Evolutionary conservation across 2,797 vertebrate genomes (phyloP), one percentile per base, ranked within the genome.

Genomic region (Sebastes itinus): DNA sequence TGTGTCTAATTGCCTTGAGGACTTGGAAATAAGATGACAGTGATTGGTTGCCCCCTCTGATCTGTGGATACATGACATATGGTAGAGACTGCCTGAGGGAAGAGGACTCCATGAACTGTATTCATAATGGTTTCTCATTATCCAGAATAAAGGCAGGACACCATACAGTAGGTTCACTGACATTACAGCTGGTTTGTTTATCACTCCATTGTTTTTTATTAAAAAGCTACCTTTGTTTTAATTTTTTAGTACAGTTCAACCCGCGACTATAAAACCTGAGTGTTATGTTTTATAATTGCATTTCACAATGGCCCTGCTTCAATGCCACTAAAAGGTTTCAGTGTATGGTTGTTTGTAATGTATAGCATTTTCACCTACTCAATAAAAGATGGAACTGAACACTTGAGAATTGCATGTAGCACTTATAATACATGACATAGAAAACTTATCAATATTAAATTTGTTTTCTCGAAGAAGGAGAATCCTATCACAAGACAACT

Each of bases 11-110:
- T 2, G 72, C 82, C 67, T 80, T 11, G 18, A 82, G 85, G 66
- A 68, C 38, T 55, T 72, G 32, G 68, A 85, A 75, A 75, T 74
- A 72, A 87, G 71, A 82, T 87, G 87, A 84, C 90, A 88, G 78
- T 79, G 78, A 91, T 60, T 84, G 82, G 84, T 76, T 59, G 56
- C 65, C 27, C 59, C 22, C 58, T 87, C 66, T 81, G 82, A 91
- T 90, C 71, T 78, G 63, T 66, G 66, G 55, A 81, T 87, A 38
- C 63, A 74, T 81, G 71, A 69, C 89, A 93, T 92, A 84, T 82
- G 84, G 79, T 77, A 55, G 59, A 25, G 59, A 70, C 22, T 35
- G 89, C 84, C 89, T 84, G 52, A 79, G 75, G 87, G 60, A 32
- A 54, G 66, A 77, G 23, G 46, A 76, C 83, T 80, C 82, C 46